These are phyloP conservation scores for Furcula furcula DNA, from an alignment of 2,888 invertebrate genomes.

Conservation along the genomic window DNA sequence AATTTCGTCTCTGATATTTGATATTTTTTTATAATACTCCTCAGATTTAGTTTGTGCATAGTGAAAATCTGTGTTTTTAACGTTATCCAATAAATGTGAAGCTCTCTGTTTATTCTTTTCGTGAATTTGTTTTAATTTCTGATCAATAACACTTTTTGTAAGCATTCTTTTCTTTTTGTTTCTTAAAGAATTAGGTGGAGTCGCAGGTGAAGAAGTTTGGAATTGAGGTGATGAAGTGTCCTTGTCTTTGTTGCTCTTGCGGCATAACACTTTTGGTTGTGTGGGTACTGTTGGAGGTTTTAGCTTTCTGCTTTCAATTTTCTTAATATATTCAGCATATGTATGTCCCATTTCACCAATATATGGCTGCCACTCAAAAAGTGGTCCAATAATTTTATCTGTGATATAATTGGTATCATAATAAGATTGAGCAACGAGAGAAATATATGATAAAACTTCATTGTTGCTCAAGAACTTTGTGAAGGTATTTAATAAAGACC, in stretches of 20 bases:
- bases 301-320: constrained; percentile 47
- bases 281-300: constrained; percentile 59
- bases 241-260: constrained; percentile 36
- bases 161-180: constrained; percentile 52
- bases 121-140: constrained; percentile 51
- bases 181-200: constrained; percentile 51
- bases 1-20: constrained; percentile 45
- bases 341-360: constrained; percentile 65
- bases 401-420: constrained; percentile 78
- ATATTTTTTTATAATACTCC: constrained; percentile 40
- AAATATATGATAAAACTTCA: constrained; percentile 64
- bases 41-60: constrained; percentile 54
- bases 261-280: constrained; percentile 56
- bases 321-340: constrained; percentile 56
- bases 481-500: constrained; percentile 52
- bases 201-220: constrained; percentile 29
- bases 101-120: constrained; percentile 64
- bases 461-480: constrained; percentile 67
- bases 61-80: constrained; percentile 49
- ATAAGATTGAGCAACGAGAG: constrained; percentile 65
- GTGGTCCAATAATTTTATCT: constrained; percentile 70
- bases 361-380: constrained; percentile 71
- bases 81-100: constrained; percentile 45
- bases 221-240: constrained; percentile 9
- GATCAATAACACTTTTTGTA: constrained; percentile 59